These are phyloP conservation scores for Drosophila lacertosa DNA, from an alignment of 1,140 invertebrate genomes.

Conservation along the genomic window DNA sequence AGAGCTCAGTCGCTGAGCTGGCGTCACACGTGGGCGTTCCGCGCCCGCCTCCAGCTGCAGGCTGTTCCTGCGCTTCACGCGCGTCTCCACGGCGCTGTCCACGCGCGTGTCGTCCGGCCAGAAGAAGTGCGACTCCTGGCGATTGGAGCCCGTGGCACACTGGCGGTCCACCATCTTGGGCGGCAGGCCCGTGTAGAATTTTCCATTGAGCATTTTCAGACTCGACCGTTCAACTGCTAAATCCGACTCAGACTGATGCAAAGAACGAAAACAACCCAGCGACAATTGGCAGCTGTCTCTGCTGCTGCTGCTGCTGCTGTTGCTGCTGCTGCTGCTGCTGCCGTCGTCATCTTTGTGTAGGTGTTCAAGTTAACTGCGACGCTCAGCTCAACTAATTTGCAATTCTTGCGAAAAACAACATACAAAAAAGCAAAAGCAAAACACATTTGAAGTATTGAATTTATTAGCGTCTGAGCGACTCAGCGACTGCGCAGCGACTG, in stretches of 20 bases:
- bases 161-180: constrained; percentile 76
- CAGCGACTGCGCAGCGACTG: constrained; percentile 19
- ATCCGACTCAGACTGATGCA: constrained; percentile 52
- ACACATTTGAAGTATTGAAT: constrained; percentile 61
- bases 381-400: constrained; percentile 71
- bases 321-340: too few species aligned
- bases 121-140: constrained; percentile 78
- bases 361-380: constrained; percentile 47
- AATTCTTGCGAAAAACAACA: constrained; percentile 76
- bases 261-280: constrained; percentile 51
- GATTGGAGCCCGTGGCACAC: constrained; percentile 46
- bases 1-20: constrained; percentile 8
- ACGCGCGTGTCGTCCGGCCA: constrained; percentile 74
- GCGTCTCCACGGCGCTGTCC: constrained; percentile 65
- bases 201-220: constrained; percentile 72
- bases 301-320: constrained; percentile 15
- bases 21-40: constrained; percentile 6
- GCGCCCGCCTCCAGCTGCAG: constrained; percentile 46
- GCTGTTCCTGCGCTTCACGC: constrained; percentile 63
- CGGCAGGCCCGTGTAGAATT: constrained; percentile 79
- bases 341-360: constrained; percentile 58
- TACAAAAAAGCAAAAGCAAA: not conserved
- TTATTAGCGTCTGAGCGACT: constrained; percentile 55
- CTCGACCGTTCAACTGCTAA: constrained; percentile 39
- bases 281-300: constrained; percentile 11